Evolutionary conservation across 2,888 invertebrate species (phyloP).

Genomic region (Gandaritis pyraliata): DNA sequence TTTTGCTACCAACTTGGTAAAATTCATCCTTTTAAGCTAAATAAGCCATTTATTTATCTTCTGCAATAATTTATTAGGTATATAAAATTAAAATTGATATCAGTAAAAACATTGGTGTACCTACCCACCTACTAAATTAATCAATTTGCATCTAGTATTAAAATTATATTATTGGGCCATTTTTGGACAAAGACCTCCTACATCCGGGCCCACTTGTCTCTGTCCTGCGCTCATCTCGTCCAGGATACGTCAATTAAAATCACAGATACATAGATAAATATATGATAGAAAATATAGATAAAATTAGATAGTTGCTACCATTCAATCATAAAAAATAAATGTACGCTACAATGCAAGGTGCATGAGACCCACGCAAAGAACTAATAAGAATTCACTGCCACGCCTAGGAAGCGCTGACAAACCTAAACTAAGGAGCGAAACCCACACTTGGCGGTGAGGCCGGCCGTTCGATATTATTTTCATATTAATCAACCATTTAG

Average conservation of each 20-base stretch:
- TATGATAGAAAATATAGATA: too few relatives aligned
- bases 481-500: slow-evolving; percentile 65
- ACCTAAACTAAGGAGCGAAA: slow-evolving; percentile 81
- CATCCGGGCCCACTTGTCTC: too few relatives aligned
- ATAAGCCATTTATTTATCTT: too few relatives aligned
- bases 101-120: too few relatives aligned
- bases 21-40: too few relatives aligned
- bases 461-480: slow-evolving; percentile 59
- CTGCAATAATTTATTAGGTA: background rate
- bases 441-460: slow-evolving; percentile 76
- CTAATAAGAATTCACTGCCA: slow-evolving; percentile 77
- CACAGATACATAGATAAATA: background rate
- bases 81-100: too few relatives aligned
- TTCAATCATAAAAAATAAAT: slow-evolving; percentile 42
- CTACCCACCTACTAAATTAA: too few relatives aligned
- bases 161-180: too few relatives aligned
- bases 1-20: background rate
- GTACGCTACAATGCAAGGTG: slow-evolving; percentile 73
- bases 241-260: too few relatives aligned
- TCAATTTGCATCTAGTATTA: too few relatives aligned
- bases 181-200: too few relatives aligned
- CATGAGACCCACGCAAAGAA: slow-evolving; percentile 62
- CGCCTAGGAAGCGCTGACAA: slow-evolving; percentile 75
- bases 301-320: background rate
- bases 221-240: too few relatives aligned